Evolutionary conservation across 2,113 vertebrate species (phyloP).

Genomic region (Oncorhynchus clarkii): DNA sequence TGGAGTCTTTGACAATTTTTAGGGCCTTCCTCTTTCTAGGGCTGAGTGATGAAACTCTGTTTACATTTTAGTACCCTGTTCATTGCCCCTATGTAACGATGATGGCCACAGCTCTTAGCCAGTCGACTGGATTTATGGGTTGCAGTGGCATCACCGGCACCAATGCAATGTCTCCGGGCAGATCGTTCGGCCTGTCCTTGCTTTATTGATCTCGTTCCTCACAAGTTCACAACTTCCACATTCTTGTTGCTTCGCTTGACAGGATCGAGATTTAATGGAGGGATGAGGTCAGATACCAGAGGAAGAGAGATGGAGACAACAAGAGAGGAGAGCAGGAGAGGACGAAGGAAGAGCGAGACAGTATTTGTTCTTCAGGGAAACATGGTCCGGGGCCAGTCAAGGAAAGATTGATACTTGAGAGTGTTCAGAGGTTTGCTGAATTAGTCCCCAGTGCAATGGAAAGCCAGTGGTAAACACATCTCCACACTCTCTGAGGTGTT

Average conservation of each 20-base stretch:
- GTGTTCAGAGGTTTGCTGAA: constrained; percentile 54
- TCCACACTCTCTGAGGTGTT: constrained; percentile 55
- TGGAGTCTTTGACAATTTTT: no score
- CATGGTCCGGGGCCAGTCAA: constrained; percentile 52
- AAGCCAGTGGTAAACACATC: constrained; percentile 64
- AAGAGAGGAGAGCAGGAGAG: constrained; percentile 15
- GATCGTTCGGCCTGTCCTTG: constrained; percentile 73
- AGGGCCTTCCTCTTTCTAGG: no score
- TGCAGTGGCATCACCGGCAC: constrained; percentile 54
- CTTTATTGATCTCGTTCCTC: constrained; percentile 76
- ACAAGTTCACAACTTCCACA: constrained; percentile 75
- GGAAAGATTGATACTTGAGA: constrained; percentile 67
- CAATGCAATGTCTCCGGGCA: constrained; percentile 63
- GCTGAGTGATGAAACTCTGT: no score
- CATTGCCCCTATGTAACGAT: background rate
- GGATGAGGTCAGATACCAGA: constrained; percentile 73
- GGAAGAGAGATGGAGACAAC: constrained; percentile 53
- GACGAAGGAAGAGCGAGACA: constrained; percentile 23
- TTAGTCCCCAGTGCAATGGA: constrained; percentile 51
- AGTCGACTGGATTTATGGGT: constrained; percentile 67
- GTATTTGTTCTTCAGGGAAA: constrained; percentile 59
- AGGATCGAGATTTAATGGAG: constrained; percentile 72
- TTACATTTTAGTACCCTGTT: no score
- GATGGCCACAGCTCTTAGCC: constrained; percentile 27
- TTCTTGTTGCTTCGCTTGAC: constrained; percentile 71